Evolutionary conservation across 1,140 invertebrate genomes (phyloP).

Genomic region (Megalopta genalis): DNA sequence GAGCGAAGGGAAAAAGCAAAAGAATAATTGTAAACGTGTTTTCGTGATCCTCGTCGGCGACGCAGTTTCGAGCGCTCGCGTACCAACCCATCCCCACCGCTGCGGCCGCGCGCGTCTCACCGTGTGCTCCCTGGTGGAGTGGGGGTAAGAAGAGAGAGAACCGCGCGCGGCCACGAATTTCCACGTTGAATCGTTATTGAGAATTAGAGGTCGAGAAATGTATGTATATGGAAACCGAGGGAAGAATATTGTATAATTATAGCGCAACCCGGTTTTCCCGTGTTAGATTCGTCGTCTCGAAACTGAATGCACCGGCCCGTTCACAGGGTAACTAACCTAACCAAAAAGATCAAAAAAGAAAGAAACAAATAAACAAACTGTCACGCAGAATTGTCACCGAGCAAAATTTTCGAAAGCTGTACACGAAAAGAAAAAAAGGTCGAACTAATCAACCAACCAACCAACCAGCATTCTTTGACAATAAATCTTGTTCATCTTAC

Average conservation of each 20-base stretch:
- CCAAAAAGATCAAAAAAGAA: too few species aligned
- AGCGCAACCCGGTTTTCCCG: background rate
- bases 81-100: too few species aligned
- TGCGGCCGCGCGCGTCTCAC: too few species aligned
- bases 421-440: too few species aligned
- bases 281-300: too few species aligned
- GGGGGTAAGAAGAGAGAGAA: background rate
- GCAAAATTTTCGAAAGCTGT: too few species aligned
- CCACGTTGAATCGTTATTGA: slow-evolving; percentile 21
- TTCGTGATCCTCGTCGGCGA: slow-evolving; percentile 12
- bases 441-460: too few species aligned
- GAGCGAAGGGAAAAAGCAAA: background rate
- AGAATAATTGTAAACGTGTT: slow-evolving; percentile 23
- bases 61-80: slow-evolving; percentile 1
- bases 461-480: too few species aligned
- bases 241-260: slow-evolving; percentile 17
- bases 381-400: too few species aligned
- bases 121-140: too few species aligned
- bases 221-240: slow-evolving; percentile 31
- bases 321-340: background rate
- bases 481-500: too few species aligned
- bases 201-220: slow-evolving; percentile 8
- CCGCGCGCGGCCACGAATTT: background rate
- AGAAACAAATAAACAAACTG: too few species aligned
- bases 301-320: background rate